Evolutionary conservation across 1,140 invertebrate species (phyloP).

Genomic region (Limonius californicus): DNA sequence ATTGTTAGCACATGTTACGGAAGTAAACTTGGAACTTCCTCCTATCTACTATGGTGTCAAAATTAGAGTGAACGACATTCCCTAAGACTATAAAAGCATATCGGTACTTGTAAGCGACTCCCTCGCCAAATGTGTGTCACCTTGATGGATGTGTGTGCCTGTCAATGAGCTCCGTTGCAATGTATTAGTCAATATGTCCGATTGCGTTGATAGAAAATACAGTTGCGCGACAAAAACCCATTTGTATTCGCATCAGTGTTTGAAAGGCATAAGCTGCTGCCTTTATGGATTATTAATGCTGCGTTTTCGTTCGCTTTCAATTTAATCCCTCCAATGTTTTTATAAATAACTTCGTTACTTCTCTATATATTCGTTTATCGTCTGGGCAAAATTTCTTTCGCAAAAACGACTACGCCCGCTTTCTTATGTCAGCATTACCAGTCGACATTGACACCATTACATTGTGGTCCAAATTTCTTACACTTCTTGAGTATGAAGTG

Average conservation of each 20-base stretch:
- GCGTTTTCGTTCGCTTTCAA: background rate
- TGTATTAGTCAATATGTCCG: slow-evolving; percentile 8
- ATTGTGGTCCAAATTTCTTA: background rate
- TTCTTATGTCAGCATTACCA: background rate
- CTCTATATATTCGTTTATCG: too few relatives aligned
- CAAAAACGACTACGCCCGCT: background rate
- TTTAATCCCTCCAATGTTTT: background rate
- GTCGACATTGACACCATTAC: background rate
- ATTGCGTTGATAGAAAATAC: slow-evolving; percentile 11
- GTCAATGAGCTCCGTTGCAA: slow-evolving; percentile 10
- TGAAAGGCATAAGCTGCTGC: slow-evolving; percentile 6
- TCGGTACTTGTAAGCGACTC: background rate
- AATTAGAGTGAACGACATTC: too few relatives aligned
- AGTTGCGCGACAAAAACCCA: slow-evolving; percentile 4
- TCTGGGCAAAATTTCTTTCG: too few relatives aligned
- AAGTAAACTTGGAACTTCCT: background rate
- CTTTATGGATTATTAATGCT: slow-evolving; percentile 11
- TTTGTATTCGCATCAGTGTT: background rate
- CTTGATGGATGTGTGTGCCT: slow-evolving; percentile 5
- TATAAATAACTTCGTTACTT: background rate
- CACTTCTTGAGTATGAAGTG: too few relatives aligned
- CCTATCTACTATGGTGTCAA: too few relatives aligned
- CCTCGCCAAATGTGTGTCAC: slow-evolving; percentile 3
- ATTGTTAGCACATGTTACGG: background rate
- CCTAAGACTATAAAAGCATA: background rate